Evolutionary conservation across 2,797 vertebrate genomes (phyloP).

Genomic region (Denticeps clupeoides): DNA sequence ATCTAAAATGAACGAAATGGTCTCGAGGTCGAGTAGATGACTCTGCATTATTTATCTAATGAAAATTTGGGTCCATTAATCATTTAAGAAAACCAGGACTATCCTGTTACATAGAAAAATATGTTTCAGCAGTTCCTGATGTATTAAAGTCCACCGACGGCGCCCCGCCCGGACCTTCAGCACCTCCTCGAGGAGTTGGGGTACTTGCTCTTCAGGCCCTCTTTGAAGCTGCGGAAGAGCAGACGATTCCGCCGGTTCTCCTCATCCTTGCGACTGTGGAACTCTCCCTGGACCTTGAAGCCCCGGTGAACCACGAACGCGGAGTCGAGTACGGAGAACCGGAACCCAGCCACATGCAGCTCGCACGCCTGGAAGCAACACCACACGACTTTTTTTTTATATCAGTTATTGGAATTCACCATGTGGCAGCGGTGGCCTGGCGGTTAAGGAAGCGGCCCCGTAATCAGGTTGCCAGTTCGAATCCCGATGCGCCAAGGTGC

Average conservation of each 20-base stretch:
- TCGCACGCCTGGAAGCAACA: constrained; percentile 66
- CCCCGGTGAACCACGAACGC: constrained; percentile 79
- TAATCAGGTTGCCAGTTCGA: too few relatives aligned
- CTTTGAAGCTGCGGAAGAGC: constrained; percentile 82
- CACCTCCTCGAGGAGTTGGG: constrained; percentile 66
- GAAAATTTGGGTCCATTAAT: too few relatives aligned
- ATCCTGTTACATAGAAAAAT: too few relatives aligned
- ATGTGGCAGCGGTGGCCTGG: neutral
- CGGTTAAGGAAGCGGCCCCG: neutral
- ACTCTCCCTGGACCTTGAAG: constrained; percentile 77
- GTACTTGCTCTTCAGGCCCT: constrained; percentile 80
- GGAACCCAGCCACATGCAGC: constrained; percentile 76
- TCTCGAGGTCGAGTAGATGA: too few relatives aligned
- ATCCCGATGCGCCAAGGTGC: too few relatives aligned
- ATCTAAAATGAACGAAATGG: too few relatives aligned
- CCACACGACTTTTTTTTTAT: too few relatives aligned
- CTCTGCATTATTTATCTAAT: too few relatives aligned
- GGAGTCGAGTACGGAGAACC: constrained; percentile 73
- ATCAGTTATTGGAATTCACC: neutral
- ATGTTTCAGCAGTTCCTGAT: too few relatives aligned
- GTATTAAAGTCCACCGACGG: too few relatives aligned
- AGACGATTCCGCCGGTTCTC: constrained; percentile 77
- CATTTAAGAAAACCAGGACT: too few relatives aligned
- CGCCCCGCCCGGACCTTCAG: too few relatives aligned
- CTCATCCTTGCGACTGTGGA: constrained; percentile 74